Conservation (phyloP, 2,888 invertebrate genomes). For the Tetragnatha montana region DNA sequence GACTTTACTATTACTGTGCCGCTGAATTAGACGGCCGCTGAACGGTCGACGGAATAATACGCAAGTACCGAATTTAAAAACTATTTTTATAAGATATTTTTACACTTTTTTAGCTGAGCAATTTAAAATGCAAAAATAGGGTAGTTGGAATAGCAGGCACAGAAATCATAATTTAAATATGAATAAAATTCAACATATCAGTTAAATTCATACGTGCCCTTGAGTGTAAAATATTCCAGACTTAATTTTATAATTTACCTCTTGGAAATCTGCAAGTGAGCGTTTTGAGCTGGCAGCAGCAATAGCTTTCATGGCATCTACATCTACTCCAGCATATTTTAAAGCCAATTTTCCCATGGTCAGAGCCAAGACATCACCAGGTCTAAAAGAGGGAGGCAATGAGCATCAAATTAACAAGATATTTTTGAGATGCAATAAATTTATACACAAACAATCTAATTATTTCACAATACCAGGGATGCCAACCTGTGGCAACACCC, state of each 20-base stretch:
- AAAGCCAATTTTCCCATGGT: slow-evolving; percentile 97
- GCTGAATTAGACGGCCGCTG: too few species aligned
- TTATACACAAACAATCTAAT: too few species aligned
- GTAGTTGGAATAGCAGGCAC: too few species aligned
- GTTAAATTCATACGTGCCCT: neutral
- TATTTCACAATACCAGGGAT: too few species aligned
- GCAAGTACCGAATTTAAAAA: too few species aligned
- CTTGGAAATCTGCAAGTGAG: slow-evolving; percentile 96
- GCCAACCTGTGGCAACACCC: too few species aligned
- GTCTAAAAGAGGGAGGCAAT: slow-evolving; percentile 78
- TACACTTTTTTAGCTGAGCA: neutral
- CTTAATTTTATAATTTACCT: slow-evolving; percentile 74
- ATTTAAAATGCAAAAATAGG: neutral
- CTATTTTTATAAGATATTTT: neutral
- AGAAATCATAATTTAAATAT: neutral
- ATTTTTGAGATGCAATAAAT: too few species aligned
- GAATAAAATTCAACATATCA: neutral
- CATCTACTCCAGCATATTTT: slow-evolving; percentile 95
- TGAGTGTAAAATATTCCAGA: too few species aligned
- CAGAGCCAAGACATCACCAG: slow-evolving; percentile 96
- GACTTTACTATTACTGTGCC: too few species aligned
- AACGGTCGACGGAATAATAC: too few species aligned
- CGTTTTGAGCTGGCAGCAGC: slow-evolving; percentile 97
- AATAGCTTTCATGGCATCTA: slow-evolving; percentile 98
- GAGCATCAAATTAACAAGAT: too few species aligned